Percentiles rank a stretch among this genome's conserved stretches.
These are phyloP conservation scores for Parotocinclus haroldoi DNA, from an alignment of 2,797 vertebrate genomes.

Conservation along the genomic window DNA sequence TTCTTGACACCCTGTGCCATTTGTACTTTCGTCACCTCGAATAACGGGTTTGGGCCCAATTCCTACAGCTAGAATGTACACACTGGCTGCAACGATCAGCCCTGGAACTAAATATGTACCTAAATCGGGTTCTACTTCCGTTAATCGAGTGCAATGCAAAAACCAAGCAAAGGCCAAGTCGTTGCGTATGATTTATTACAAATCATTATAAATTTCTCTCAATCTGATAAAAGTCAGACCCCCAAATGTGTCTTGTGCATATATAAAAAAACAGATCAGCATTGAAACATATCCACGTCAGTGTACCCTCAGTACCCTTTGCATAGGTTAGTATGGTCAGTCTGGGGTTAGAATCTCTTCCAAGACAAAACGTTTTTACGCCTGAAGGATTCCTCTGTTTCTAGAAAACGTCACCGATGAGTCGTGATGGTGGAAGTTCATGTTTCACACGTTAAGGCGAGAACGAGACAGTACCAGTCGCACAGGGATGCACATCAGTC, in stretches of 20 bases:
- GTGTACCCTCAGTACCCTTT: neutral
- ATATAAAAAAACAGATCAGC: constrained; percentile 20
- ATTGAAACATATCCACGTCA: no score
- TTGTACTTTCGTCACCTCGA: no score
- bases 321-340: constrained; percentile 35
- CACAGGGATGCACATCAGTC: no score
- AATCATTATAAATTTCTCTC: constrained; percentile 19
- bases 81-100: no score
- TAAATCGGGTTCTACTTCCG: no score
- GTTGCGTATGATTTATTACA: neutral
- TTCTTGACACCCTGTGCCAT: no score
- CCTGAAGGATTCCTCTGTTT: no score
- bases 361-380: neutral
- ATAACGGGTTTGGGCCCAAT: no score
- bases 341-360: neutral
- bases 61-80: no score
- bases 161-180: neutral
- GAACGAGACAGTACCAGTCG: constrained; percentile 64
- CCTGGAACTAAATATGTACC: no score
- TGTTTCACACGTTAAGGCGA: constrained; percentile 63
- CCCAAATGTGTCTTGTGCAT: constrained; percentile 5
- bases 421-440: constrained; percentile 28
- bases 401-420: no score
- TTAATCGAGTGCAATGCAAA: no score
- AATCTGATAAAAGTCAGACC: constrained; percentile 6